These are phyloP conservation scores for Thysanoteuthis rhombus DNA, from an alignment of 2,888 invertebrate species.

Conservation along the genomic window DNA sequence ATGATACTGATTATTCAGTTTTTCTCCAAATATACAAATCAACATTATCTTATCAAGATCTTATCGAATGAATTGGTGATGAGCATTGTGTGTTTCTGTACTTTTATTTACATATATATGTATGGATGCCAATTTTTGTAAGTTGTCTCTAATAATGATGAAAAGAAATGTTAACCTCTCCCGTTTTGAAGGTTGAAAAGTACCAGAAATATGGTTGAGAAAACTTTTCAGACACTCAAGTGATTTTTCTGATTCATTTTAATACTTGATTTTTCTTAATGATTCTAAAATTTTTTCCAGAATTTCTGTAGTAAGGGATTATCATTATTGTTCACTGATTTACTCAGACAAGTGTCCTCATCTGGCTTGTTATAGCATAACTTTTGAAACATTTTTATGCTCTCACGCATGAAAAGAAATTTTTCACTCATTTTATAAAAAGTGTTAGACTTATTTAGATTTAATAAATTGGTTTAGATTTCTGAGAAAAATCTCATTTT, in stretches of 20 bases:
- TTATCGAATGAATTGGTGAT: not conserved
- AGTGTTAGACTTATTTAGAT: too few relatives aligned
- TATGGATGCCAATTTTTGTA: not conserved
- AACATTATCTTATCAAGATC: not conserved
- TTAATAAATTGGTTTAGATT: too few relatives aligned
- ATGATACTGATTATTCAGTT: not conserved
- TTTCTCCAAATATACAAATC: not conserved
- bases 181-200: not conserved
- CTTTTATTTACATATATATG: too few relatives aligned
- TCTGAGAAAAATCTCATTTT: too few relatives aligned
- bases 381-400: too few relatives aligned
- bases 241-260: not conserved
- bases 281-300: not conserved
- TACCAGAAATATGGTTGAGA: not conserved
- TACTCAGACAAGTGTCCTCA: too few relatives aligned
- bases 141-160: not conserved
- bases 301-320: too few relatives aligned
- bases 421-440: too few relatives aligned
- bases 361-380: too few relatives aligned
- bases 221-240: not conserved
- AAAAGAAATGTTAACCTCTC: not conserved
- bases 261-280: not conserved
- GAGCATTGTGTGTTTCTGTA: not conserved
- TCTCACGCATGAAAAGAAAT: too few relatives aligned
- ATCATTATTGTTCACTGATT: too few relatives aligned